Percentiles rank a stretch among this genome's conserved stretches.
These are phyloP conservation scores for Junco hyemalis DNA, from an alignment of 2,113 vertebrate species.

Conservation along the genomic window DNA sequence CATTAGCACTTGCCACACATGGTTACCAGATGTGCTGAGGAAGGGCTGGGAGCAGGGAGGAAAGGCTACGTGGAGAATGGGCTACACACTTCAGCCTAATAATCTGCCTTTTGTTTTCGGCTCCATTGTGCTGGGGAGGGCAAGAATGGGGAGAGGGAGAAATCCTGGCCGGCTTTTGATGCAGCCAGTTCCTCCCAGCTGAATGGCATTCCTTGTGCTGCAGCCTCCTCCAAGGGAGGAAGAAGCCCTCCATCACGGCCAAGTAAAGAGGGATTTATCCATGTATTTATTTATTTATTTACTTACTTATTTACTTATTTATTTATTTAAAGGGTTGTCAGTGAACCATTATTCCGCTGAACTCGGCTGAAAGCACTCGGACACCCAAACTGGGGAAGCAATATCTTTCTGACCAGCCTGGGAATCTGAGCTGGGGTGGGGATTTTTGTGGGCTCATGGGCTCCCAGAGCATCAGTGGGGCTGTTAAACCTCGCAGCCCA, in stretches of 20 bases:
- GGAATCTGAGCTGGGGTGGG: background rate
- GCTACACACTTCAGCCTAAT: conserved; percentile 80
- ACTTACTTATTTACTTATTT: background rate
- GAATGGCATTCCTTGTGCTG: conserved; percentile 88
- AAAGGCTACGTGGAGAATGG: conserved; percentile 70
- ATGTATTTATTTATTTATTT: background rate
- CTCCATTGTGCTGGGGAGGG: conserved; percentile 80
- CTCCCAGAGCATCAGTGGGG: background rate
- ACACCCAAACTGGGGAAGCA: background rate
- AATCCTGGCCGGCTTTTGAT: conserved; percentile 77
- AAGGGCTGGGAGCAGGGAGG: conserved; percentile 76
- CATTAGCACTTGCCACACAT: conserved; percentile 96
- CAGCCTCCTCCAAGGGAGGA: conserved; percentile 32
- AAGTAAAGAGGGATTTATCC: conserved; percentile 5
- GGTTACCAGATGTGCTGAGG: conserved; percentile 93
- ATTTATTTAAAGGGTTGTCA: background rate
- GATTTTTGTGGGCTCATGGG: background rate
- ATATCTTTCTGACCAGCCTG: background rate
- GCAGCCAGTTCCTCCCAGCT: conserved; percentile 74
- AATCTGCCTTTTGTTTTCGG: conserved; percentile 92
- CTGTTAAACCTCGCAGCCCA: background rate
- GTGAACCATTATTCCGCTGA: conserved; percentile 15
- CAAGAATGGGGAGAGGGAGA: conserved; percentile 48
- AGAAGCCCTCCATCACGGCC: background rate
- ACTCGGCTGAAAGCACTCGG: background rate